Base-by-base conservation (phyloP, 2,888 invertebrate genomes). In the Leucozona laternaria region DNA sequence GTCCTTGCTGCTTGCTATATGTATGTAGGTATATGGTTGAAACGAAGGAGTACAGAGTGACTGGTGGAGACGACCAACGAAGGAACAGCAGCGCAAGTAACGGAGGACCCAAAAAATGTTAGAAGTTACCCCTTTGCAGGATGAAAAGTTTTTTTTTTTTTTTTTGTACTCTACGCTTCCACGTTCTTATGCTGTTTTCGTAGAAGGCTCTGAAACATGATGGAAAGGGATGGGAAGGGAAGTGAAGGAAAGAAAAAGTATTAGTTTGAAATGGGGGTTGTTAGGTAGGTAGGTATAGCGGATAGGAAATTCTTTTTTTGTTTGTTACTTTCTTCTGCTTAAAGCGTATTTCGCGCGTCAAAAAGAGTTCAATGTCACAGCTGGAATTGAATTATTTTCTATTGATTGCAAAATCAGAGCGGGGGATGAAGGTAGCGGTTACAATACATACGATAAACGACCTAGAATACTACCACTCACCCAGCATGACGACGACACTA, bases 291-390 rank as follows among this genome's bases (percentile, higher is more conserved):
- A 31, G n/a, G n/a, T 31, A 28, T 1, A 31, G 17, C 17, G 17
- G 40, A 25, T 53, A n/a, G 37, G 34, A 66, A 15, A 6, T 45
- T 71, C 8, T 22, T 60, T 80, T 64, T 7, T 37, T 48, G 8
- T 20, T 62, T 66, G 11, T 28, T 37, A 40, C 53, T 48, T 57
- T 45, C 20, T 10, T 75, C 20, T 50, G 20, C 73, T 58, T 62
- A 53, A 20, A 64, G 37, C 25, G 79, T 55, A 50, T 81, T 82
- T 86, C 75, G 86, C 82, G 82, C 82, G 82, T 82, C 82, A 82
- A 73, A 82, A 86, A 86, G 86, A 86, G 86, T 86, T 86, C 86
- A 86, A 86, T 86, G 86, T 86, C 86, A 86, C 86, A 86, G 86
- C 86, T 86, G 86, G 86, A 86, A 86, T 86, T 86, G 86, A 86